phyloP scores from a whole-genome alignment of 2,888 invertebrate genomes.

The Ethmia dodecea region DNA sequence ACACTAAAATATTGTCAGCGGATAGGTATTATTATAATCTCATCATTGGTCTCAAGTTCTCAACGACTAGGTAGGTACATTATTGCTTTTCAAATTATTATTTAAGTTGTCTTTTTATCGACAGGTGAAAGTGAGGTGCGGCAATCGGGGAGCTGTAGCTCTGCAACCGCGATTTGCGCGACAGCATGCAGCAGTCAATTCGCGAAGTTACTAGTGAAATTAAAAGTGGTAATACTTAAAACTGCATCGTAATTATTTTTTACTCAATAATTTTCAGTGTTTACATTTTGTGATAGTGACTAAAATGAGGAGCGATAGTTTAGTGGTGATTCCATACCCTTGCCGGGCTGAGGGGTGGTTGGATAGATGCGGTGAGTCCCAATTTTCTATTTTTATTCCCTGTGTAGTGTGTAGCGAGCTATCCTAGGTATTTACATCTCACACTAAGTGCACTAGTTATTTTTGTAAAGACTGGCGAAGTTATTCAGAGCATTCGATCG shows the following conservation, averaged over 20 bases:
- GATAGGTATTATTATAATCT: no score
- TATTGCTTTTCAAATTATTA: conserved; percentile 14
- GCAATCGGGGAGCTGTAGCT: conserved; percentile 18
- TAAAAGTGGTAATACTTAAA: conserved; percentile 28
- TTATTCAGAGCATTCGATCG: conserved; percentile 61
- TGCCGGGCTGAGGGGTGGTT: conserved; percentile 71
- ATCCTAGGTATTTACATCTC: no score
- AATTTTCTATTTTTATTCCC: neutral
- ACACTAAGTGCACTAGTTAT: conserved; percentile 24
- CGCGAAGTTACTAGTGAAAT: conserved; percentile 40
- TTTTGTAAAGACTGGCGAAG: conserved; percentile 38
- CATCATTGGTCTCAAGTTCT: no score
- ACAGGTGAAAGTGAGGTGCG: conserved; percentile 66
- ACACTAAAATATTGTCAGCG: no score
- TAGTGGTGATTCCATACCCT: conserved; percentile 56
- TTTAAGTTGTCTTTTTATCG: conserved; percentile 45
- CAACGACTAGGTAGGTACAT: no score
- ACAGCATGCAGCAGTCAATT: conserved; percentile 18
- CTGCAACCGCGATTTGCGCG: conserved; percentile 16
- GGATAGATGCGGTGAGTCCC: conserved; percentile 62
- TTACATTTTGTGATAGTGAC: conserved; percentile 19
- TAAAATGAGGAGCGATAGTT: conserved; percentile 50
- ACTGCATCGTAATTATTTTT: conserved; percentile 29
- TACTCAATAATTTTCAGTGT: conserved; percentile 25
- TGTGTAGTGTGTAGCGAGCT: no score